phyloP scores from a whole-genome alignment of 2,113 vertebrate species.

The Pseudorectes ferrugineus region DNA sequence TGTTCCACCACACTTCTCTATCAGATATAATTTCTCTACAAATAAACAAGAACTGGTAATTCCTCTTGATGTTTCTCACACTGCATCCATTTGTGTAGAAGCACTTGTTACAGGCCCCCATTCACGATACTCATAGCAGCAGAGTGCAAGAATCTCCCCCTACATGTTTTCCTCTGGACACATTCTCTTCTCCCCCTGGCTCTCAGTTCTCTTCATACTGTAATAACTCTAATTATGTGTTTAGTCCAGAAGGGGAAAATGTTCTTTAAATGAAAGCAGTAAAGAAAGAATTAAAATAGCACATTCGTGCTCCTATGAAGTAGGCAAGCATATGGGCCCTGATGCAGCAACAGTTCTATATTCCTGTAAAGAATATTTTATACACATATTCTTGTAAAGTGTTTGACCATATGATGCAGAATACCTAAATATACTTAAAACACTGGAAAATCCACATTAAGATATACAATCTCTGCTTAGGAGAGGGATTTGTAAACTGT shows the following conservation, averaged over 20 bases:
- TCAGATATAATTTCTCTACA: neutral
- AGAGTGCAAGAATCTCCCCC: neutral
- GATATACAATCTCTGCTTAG: neutral
- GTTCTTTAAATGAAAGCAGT: neutral
- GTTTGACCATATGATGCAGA: neutral
- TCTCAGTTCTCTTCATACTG: neutral
- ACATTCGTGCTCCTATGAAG: neutral
- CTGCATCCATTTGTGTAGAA: neutral
- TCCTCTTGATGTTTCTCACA: neutral
- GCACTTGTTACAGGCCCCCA: neutral
- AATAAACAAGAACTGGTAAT: neutral
- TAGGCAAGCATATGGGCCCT: neutral
- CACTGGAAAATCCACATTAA: neutral
- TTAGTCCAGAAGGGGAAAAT: neutral
- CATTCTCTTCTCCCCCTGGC: neutral
- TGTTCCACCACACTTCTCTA: neutral
- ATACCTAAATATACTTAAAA: neutral
- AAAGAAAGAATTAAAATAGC: neutral
- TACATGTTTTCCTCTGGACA: neutral
- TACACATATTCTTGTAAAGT: neutral
- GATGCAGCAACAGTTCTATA: neutral
- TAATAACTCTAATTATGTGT: neutral
- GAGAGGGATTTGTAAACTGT: neutral
- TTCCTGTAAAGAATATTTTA: neutral
- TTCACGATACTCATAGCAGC: neutral